phyloP scores from a whole-genome alignment of 2,113 vertebrate genomes.

The Psilopsiagon aurifrons region DNA sequence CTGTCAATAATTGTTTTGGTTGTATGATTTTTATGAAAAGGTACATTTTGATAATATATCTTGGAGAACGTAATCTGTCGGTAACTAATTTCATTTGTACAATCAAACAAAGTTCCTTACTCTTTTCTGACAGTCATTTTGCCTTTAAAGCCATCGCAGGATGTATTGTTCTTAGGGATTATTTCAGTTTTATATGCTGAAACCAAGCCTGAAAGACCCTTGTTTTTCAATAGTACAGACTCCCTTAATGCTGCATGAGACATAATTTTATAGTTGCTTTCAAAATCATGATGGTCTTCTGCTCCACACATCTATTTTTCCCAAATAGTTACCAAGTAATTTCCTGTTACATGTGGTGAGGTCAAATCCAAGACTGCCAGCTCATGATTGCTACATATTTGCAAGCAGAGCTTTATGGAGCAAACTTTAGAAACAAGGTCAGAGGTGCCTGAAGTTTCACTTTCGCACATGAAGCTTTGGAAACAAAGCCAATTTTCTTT shows the following conservation, averaged over 20 bases:
- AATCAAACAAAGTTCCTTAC: not conserved
- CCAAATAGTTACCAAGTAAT: not conserved
- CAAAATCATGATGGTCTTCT: not conserved
- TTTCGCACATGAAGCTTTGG: not conserved
- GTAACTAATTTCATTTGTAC: not conserved
- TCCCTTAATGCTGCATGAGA: not conserved
- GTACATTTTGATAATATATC: not conserved
- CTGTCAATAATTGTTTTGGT: not conserved
- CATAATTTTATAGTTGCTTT: not conserved
- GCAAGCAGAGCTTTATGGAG: not conserved
- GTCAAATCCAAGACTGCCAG: not conserved
- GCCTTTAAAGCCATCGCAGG: not conserved
- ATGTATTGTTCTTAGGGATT: not conserved
- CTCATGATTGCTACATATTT: not conserved
- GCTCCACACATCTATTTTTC: not conserved
- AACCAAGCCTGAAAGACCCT: not conserved
- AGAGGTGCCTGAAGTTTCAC: not conserved
- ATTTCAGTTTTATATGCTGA: not conserved
- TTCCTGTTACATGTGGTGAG: slow-evolving; percentile 4
- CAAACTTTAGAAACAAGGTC: not conserved
- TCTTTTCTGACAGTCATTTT: not conserved
- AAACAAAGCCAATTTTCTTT: not conserved
- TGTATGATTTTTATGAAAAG: not conserved
- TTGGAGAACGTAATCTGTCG: not conserved
- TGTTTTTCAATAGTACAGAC: not conserved